These are phyloP conservation scores for Nylanderia fulva DNA, from an alignment of 1,140 invertebrate genomes.

Conservation along the genomic window DNA sequence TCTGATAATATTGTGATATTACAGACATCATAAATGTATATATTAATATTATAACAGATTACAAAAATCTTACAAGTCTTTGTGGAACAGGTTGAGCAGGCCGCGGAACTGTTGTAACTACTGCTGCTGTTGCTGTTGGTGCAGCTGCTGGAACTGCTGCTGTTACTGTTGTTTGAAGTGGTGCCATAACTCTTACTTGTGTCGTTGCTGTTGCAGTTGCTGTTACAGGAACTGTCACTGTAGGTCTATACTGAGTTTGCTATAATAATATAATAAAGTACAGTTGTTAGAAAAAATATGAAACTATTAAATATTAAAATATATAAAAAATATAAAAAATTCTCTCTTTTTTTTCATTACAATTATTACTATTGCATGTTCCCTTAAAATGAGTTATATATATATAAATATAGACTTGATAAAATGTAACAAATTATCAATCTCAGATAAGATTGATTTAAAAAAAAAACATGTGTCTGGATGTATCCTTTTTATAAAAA, in stretches of 20 bases:
- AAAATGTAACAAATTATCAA: conserved; percentile 4
- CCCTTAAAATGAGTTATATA: not conserved
- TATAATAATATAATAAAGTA: conserved; percentile 49
- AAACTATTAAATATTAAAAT: too few species aligned
- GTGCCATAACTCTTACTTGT: conserved; percentile 87
- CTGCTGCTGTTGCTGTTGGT: conserved; percentile 85
- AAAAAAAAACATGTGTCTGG: not conserved
- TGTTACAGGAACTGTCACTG: conserved; percentile 77
- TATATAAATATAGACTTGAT: not conserved
- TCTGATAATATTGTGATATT: too few species aligned
- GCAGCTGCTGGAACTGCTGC: conserved; percentile 86
- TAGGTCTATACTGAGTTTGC: conserved; percentile 82
- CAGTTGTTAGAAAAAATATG: conserved; percentile 19
- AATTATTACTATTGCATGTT: not conserved
- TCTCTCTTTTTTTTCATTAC: not conserved
- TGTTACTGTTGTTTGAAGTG: conserved; percentile 79
- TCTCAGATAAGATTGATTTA: not conserved
- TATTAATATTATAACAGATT: too few species aligned
- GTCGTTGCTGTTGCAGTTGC: conserved; percentile 83
- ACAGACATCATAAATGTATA: too few species aligned
- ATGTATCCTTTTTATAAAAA: not conserved
- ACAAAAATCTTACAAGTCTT: conserved; percentile 79
- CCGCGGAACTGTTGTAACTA: conserved; percentile 81
- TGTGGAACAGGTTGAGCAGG: conserved; percentile 84
- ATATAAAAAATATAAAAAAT: not conserved